A percentile compares a stretch with the other conserved stretches of the same genome.
Evolutionary conservation across 2,797 vertebrate genomes (phyloP).

Genomic region (Notoglanidium macrostoma): DNA sequence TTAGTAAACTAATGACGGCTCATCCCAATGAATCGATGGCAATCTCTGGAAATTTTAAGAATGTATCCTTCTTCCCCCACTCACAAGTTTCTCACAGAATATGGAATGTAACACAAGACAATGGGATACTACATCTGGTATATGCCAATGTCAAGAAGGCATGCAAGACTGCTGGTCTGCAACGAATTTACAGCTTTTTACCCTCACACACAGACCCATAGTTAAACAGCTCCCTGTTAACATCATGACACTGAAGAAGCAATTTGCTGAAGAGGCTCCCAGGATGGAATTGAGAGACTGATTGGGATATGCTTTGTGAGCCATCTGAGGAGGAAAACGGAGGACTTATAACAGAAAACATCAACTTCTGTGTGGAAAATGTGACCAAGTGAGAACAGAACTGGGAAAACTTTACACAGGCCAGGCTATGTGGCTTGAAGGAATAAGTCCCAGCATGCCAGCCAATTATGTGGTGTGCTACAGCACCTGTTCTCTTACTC

Average conservation of each 20-base stretch:
- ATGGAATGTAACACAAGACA: neutral
- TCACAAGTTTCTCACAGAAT: conserved; percentile 7
- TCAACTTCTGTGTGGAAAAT: neutral
- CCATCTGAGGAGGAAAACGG: neutral
- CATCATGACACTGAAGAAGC: neutral
- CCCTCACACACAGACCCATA: neutral
- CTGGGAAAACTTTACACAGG: neutral
- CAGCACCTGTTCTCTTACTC: neutral
- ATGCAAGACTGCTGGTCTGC: neutral
- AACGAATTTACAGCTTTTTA: neutral
- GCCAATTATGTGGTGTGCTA: neutral
- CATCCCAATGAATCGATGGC: neutral
- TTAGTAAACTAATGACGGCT: neutral
- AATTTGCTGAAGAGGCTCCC: neutral
- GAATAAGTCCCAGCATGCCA: neutral
- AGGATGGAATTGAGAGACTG: neutral
- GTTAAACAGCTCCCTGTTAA: neutral
- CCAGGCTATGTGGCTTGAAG: neutral
- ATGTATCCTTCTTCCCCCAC: neutral
- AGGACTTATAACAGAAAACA: neutral
- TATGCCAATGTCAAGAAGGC: neutral
- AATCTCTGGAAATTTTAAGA: neutral
- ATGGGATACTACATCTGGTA: neutral
- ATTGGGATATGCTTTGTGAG: neutral
- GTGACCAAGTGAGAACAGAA: neutral